A percentile compares a stretch with the other conserved stretches of the same genome.
These are phyloP conservation scores for Bos taurus DNA, from an alignment of 2,113 vertebrate species.

Conservation along the genomic window DNA sequence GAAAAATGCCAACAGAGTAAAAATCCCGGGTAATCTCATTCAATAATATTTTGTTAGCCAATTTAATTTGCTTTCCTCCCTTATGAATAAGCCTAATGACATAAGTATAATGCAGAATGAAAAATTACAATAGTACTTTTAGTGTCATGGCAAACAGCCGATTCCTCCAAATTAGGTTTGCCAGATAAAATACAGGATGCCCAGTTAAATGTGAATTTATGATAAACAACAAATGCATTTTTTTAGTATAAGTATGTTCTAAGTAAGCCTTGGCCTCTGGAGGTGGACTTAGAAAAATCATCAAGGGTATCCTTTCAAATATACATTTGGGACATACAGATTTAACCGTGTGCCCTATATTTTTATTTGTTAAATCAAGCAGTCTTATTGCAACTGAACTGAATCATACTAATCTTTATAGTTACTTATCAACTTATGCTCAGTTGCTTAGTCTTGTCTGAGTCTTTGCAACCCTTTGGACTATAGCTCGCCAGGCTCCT, in stretches of 20 bases:
- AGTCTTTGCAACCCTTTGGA: background rate
- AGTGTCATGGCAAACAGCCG: background rate
- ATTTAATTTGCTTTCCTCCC: constrained; percentile 20
- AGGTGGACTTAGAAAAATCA: background rate
- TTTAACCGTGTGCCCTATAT: background rate
- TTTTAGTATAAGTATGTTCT: background rate
- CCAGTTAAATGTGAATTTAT: background rate
- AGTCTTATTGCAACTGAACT: background rate
- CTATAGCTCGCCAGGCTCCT: background rate
- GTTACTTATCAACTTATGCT: background rate
- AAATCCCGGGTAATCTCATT: background rate
- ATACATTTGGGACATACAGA: background rate
- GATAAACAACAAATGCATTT: background rate
- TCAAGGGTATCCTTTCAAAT: background rate
- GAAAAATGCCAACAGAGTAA: background rate
- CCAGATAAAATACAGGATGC: background rate
- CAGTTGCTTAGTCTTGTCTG: background rate
- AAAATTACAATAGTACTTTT: background rate
- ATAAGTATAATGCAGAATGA: background rate
- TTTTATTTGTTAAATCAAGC: background rate
- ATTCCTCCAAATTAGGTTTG: background rate
- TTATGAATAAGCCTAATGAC: background rate
- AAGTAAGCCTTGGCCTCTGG: background rate
- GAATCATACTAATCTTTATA: background rate
- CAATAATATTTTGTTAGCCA: background rate